Conservation (phyloP, 2,113 vertebrate genomes). For the Cacatua alba region DNA sequence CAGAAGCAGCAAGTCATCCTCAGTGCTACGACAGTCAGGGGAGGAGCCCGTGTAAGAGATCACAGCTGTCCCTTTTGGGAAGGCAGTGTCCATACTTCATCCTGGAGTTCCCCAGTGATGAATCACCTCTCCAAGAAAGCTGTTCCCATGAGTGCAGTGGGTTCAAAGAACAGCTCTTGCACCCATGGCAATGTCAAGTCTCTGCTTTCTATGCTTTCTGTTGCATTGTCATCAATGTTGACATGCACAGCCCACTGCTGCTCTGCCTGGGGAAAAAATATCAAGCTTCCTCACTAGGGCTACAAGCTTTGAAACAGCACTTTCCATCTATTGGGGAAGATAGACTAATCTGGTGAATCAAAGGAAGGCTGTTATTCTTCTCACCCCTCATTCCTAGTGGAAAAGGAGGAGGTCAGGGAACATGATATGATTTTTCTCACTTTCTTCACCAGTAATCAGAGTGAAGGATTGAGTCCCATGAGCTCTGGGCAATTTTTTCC, state of each 20-base stretch:
- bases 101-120: neutral
- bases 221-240: neutral
- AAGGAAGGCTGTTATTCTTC: neutral
- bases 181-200: neutral
- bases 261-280: neutral
- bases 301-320: neutral
- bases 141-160: neutral
- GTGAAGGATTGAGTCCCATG: neutral
- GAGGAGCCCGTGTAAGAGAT: neutral
- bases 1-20: neutral
- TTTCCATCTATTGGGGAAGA: neutral
- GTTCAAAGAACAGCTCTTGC: conserved; percentile 10
- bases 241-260: neutral
- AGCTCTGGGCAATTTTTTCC: neutral
- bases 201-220: neutral
- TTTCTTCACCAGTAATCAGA: neutral
- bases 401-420: neutral
- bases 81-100: neutral
- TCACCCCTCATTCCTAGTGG: neutral
- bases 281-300: neutral
- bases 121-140: conserved; percentile 19
- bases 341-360: neutral
- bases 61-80: conserved; percentile 1
- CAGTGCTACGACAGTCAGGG: neutral
- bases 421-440: neutral